phyloP scores from a whole-genome alignment of 2,797 vertebrate genomes.

The Malacoraja senta region DNA sequence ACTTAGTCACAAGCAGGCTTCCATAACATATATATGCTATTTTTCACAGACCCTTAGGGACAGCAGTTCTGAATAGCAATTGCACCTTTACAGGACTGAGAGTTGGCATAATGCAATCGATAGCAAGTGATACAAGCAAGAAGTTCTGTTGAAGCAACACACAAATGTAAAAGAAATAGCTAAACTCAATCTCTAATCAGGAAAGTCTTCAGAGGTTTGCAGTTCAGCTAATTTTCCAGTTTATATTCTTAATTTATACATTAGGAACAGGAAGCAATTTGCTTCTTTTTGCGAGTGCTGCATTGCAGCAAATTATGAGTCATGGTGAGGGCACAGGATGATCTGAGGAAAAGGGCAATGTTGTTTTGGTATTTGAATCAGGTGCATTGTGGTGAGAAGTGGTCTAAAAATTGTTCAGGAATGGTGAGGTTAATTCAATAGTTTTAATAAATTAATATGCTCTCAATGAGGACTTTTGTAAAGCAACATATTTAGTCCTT shows the following conservation, averaged over 20 bases:
- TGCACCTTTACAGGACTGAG: background rate
- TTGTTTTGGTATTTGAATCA: background rate
- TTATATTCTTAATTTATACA: background rate
- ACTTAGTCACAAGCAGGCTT: background rate
- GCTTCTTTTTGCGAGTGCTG: background rate
- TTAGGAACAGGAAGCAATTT: background rate
- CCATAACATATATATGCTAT: background rate
- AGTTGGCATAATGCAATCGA: background rate
- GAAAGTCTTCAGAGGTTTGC: background rate
- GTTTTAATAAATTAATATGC: background rate
- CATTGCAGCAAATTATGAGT: slow-evolving; percentile 19
- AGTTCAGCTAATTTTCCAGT: background rate
- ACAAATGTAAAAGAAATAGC: background rate
- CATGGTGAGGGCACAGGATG: background rate
- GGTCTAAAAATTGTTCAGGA: background rate
- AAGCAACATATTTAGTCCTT: too few relatives aligned
- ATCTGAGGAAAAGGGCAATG: background rate
- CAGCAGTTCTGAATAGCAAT: background rate
- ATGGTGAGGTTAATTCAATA: background rate
- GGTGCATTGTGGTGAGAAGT: background rate
- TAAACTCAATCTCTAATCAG: background rate
- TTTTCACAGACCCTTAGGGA: background rate
- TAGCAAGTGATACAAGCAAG: background rate
- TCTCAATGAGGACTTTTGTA: too few relatives aligned
- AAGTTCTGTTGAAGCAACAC: background rate